Evolutionary conservation across 2,113 vertebrate species (phyloP).

Genomic region (Ammospiza nelsoni): DNA sequence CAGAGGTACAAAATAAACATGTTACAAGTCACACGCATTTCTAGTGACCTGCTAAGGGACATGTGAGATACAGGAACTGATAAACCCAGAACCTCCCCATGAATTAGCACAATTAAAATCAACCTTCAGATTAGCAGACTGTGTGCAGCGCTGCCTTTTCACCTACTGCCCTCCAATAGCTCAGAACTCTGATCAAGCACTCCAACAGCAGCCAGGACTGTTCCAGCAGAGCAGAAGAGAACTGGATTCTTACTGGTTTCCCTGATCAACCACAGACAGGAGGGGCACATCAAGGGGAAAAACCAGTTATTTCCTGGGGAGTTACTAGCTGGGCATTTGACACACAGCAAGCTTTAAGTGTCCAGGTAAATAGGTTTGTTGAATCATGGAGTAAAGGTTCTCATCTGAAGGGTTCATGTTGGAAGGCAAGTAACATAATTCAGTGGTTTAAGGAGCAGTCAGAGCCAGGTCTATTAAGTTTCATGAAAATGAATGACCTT

Average conservation of each 20-base stretch:
- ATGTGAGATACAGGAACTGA: rapidly evolving
- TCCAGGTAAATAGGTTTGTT: neutral
- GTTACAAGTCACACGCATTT: neutral
- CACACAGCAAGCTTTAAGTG: neutral
- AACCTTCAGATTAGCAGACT: neutral
- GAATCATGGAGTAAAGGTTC: neutral
- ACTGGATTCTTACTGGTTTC: neutral
- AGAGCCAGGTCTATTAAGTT: constrained; percentile 59
- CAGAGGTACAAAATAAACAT: neutral
- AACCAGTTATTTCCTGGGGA: neutral
- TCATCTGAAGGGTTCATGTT: neutral
- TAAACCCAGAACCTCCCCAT: neutral
- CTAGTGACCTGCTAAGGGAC: neutral
- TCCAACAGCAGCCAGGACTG: neutral
- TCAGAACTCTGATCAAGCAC: neutral
- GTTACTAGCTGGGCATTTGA: neutral
- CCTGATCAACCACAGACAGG: neutral
- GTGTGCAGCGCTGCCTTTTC: neutral
- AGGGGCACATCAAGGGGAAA: neutral
- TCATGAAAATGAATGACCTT: constrained; percentile 56
- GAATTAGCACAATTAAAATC: neutral
- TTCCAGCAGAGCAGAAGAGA: neutral
- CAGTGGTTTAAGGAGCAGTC: constrained; percentile 38
- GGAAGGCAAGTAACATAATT: constrained; percentile 33
- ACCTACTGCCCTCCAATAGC: neutral